phyloP scores from a whole-genome alignment of 2,888 invertebrate species.

The Crepidodera aurea region DNA sequence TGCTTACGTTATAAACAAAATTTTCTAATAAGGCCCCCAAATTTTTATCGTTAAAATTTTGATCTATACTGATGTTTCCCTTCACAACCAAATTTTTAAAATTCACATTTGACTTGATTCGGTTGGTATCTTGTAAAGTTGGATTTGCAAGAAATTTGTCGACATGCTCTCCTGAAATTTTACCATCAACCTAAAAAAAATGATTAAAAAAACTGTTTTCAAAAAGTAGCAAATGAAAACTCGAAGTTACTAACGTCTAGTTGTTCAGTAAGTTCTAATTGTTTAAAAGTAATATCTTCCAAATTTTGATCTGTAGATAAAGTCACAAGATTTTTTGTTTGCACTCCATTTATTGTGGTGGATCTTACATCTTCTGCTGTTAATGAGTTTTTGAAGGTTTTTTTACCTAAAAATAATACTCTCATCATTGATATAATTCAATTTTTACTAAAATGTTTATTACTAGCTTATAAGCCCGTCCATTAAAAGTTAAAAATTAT shows the following conservation, averaged over 20 bases:
- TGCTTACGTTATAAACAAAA: constrained; percentile 60
- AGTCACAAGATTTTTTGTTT: constrained; percentile 62
- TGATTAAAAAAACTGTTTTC: too few relatives aligned
- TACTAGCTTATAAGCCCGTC: too few relatives aligned
- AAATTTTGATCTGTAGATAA: constrained; percentile 60
- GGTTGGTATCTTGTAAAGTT: constrained; percentile 59
- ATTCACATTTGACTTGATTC: constrained; percentile 60
- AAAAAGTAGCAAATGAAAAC: too few relatives aligned
- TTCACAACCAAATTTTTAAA: constrained; percentile 64
- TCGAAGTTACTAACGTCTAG: constrained; percentile 60
- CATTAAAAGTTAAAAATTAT: too few relatives aligned
- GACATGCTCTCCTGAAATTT: constrained; percentile 60
- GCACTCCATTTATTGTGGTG: constrained; percentile 62
- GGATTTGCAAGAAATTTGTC: constrained; percentile 62
- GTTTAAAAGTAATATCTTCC: constrained; percentile 63
- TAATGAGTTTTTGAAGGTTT: constrained; percentile 61
- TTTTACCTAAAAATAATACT: constrained; percentile 57
- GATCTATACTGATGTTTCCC: constrained; percentile 62
- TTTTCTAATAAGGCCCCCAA: constrained; percentile 61
- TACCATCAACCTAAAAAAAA: constrained; percentile 63
- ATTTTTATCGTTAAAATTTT: constrained; percentile 58
- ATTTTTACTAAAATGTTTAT: too few relatives aligned
- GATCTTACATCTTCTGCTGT: constrained; percentile 57
- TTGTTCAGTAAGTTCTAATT: constrained; percentile 63
- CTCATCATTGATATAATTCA: too few relatives aligned